phyloP scores from a whole-genome alignment of 1,140 invertebrate species.

The Drosophila busckii region DNA sequence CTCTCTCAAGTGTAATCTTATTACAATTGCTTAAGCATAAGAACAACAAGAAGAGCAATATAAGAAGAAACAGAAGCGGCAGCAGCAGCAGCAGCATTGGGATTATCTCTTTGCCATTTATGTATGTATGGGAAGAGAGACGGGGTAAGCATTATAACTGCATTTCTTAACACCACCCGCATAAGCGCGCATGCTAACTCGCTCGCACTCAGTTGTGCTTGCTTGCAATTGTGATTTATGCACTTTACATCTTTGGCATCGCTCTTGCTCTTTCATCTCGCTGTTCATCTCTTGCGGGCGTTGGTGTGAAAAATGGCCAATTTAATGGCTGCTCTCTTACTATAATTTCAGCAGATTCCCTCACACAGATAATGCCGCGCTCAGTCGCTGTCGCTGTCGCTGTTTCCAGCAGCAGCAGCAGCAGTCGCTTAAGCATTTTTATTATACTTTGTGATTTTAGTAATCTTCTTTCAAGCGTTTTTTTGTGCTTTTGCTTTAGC shows the following conservation, averaged over 20 bases:
- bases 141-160: too few species aligned
- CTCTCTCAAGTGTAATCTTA: slow-evolving; percentile 52
- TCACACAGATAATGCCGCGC: slow-evolving; percentile 12
- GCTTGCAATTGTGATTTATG: slow-evolving; percentile 48
- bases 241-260: slow-evolving; percentile 23
- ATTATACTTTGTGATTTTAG: slow-evolving; percentile 5
- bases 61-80: too few species aligned
- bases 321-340: slow-evolving; percentile 32
- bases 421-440: too few species aligned
- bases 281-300: slow-evolving; percentile 7
- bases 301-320: slow-evolving; percentile 38
- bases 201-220: neutral
- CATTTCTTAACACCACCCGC: slow-evolving; percentile 3
- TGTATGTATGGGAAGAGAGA: too few species aligned
- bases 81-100: too few species aligned
- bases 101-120: too few species aligned
- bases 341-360: slow-evolving; percentile 34
- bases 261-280: neutral
- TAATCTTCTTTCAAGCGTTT: slow-evolving; percentile 20
- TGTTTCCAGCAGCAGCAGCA: too few species aligned
- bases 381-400: too few species aligned
- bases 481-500: slow-evolving; percentile 5
- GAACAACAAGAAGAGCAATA: too few species aligned
- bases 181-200: neutral
- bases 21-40: too few species aligned